A percentile compares a stretch with the other conserved stretches of the same genome.
Evolutionary conservation across 2,888 invertebrate genomes (phyloP).

Genomic region (Cerceris rybyensis): DNA sequence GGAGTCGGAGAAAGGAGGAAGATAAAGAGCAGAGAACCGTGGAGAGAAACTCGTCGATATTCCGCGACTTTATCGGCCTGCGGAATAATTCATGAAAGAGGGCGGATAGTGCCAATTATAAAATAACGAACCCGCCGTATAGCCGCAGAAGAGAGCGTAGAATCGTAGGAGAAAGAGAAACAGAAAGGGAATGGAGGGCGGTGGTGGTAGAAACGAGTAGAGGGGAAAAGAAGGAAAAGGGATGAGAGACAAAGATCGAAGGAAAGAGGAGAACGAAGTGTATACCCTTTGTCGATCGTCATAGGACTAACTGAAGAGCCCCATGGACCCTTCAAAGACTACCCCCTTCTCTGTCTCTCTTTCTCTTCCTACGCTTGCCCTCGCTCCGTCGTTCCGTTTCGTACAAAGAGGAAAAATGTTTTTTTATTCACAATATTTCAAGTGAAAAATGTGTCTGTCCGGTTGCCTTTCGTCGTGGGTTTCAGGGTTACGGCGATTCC

Average conservation of each 20-base stretch:
- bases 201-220: not conserved
- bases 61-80: constrained; percentile 70
- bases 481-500: constrained; percentile 42
- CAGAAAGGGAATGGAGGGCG: constrained; percentile 2
- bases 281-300: constrained; percentile 59
- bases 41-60: constrained; percentile 70
- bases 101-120: constrained; percentile 78
- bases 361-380: constrained; percentile 11
- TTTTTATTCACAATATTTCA: constrained; percentile 59
- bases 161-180: constrained; percentile 23
- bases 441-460: constrained; percentile 32
- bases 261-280: constrained; percentile 50
- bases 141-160: constrained; percentile 49
- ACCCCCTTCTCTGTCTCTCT: too few relatives aligned
- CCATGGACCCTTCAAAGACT: constrained; percentile 47
- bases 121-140: constrained; percentile 75
- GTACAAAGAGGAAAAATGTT: constrained; percentile 46
- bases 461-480: not conserved
- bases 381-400: constrained; percentile 27
- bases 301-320: constrained; percentile 43
- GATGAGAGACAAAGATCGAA: constrained; percentile 14
- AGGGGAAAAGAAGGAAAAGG: not conserved
- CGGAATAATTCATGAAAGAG: constrained; percentile 77
- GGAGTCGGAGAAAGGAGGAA: not conserved
- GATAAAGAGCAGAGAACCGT: constrained; percentile 36